These are phyloP conservation scores for Oscheius sp. DNA, from an alignment of 1,140 invertebrate species.

Conservation along the genomic window DNA sequence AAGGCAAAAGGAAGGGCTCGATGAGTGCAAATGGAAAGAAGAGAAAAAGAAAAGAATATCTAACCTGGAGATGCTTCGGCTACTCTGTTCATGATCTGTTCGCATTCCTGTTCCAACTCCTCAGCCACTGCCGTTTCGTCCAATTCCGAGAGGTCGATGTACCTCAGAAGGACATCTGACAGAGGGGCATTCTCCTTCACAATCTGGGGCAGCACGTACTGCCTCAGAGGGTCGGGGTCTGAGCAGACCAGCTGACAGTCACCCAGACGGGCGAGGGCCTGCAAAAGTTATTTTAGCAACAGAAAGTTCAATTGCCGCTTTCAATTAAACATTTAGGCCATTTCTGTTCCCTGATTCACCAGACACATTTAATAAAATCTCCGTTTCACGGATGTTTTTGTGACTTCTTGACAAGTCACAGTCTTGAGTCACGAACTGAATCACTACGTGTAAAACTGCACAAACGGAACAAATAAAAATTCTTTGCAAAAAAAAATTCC, in stretches of 20 bases:
- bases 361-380: no score
- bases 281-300: no score
- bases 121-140: neutral
- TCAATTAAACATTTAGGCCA: no score
- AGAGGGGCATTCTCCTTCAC: neutral
- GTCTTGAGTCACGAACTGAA: no score
- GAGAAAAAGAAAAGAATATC: neutral
- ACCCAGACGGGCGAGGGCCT: constrained; percentile 1
- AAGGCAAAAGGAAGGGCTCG: neutral
- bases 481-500: no score
- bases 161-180: neutral
- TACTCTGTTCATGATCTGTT: neutral
- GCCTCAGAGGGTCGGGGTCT: neutral
- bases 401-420: no score
- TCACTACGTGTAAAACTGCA: no score
- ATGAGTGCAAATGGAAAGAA: neutral
- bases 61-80: neutral
- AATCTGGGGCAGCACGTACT: neutral
- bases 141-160: neutral
- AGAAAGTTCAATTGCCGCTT: no score
- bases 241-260: constrained; percentile 1
- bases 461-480: no score
- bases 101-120: constrained; percentile 5
- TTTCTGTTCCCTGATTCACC: no score
- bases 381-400: no score